phyloP scores from a whole-genome alignment of 2,113 vertebrate genomes.

The Theropithecus gelada region DNA sequence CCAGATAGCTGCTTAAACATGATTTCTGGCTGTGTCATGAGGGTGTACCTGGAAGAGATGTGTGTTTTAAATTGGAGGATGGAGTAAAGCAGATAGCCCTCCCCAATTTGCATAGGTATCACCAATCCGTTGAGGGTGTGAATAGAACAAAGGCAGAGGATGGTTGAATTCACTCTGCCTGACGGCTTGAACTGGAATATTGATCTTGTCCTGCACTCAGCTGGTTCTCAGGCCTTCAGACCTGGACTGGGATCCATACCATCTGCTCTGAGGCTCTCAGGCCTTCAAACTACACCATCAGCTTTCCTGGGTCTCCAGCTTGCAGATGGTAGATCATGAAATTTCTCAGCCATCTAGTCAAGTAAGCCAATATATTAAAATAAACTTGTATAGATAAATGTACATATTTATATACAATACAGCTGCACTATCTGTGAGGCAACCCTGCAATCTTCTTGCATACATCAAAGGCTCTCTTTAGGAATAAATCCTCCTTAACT shows the following conservation, averaged over 20 bases:
- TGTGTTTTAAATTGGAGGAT: neutral
- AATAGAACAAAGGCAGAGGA: neutral
- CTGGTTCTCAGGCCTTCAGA: neutral
- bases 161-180: too few species aligned
- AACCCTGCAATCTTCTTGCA: too few species aligned
- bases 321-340: neutral
- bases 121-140: fast-evolving
- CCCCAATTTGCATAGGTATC: fast-evolving
- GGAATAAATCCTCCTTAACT: neutral
- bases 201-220: neutral
- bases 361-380: too few species aligned
- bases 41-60: neutral
- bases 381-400: neutral
- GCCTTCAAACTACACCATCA: neutral
- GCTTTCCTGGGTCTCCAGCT: neutral
- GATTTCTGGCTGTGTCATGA: neutral
- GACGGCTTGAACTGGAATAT: fast-evolving
- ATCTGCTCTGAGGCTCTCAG: neutral
- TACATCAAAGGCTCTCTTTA: neutral
- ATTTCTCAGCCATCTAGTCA: neutral
- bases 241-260: neutral
- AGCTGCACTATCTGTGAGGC: neutral
- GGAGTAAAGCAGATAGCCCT: neutral
- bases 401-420: fast-evolving
- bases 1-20: neutral